phyloP scores from a whole-genome alignment of 2,113 vertebrate genomes.

The Leptobrachium ailaonicum region DNA sequence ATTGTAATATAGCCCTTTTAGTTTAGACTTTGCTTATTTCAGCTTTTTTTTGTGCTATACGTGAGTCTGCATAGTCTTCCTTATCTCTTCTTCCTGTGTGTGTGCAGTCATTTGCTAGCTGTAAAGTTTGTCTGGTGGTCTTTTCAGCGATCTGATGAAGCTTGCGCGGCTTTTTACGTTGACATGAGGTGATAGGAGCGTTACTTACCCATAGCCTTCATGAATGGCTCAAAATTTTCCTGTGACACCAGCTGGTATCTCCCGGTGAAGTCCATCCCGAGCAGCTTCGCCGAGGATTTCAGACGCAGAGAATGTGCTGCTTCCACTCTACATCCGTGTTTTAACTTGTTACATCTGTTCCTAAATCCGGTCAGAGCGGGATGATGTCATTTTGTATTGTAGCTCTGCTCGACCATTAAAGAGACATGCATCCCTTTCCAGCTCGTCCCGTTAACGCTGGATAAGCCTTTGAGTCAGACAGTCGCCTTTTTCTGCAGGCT shows the following conservation, averaged over 20 bases:
- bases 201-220: constrained; percentile 81
- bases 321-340: constrained; percentile 51
- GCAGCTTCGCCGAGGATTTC: neutral
- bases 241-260: constrained; percentile 81
- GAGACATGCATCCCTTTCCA: too few relatives aligned
- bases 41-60: too few relatives aligned
- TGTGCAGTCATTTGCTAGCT: too few relatives aligned
- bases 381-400: constrained; percentile 59
- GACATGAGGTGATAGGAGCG: too few relatives aligned
- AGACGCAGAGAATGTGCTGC: neutral
- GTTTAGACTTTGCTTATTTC: too few relatives aligned
- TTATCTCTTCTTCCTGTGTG: too few relatives aligned
- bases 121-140: too few relatives aligned
- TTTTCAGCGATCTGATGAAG: neutral
- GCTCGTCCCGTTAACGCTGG: too few relatives aligned
- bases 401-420: constrained; percentile 70
- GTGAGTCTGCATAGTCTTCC: too few relatives aligned
- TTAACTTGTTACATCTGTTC: constrained; percentile 61
- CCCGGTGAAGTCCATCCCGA: constrained; percentile 77
- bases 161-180: constrained; percentile 54
- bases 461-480: too few relatives aligned
- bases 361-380: constrained; percentile 58
- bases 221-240: constrained; percentile 89
- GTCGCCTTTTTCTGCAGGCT: constrained; percentile 27
- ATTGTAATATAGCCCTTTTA: too few relatives aligned